These are phyloP conservation scores for Caenorhabditis becei DNA, from an alignment of 2,888 invertebrate genomes.

Conservation along the genomic window DNA sequence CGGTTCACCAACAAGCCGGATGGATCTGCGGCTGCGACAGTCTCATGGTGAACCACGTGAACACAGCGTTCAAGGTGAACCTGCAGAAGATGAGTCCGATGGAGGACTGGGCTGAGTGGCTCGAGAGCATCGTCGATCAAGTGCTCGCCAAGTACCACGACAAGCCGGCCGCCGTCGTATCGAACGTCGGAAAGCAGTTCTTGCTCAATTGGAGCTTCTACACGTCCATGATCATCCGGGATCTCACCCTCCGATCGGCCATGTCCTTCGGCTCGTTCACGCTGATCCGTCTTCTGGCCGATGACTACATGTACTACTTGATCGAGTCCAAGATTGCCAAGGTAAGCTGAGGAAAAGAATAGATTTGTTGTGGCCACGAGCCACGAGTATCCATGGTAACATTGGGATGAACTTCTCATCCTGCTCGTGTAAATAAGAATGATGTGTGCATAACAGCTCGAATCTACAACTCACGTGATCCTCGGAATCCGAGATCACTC, in stretches of 20 bases:
- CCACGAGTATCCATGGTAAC: background rate
- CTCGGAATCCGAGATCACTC: too few species aligned
- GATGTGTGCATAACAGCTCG: too few species aligned
- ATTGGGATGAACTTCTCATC: too few species aligned
- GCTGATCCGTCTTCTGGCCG: conserved; percentile 95
- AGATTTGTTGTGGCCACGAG: background rate
- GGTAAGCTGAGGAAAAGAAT: conserved; percentile 5
- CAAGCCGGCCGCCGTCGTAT: conserved; percentile 85
- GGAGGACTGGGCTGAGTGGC: conserved; percentile 98
- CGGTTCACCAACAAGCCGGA: conserved; percentile 92
- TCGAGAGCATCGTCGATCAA: conserved; percentile 93
- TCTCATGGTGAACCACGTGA: conserved; percentile 85
- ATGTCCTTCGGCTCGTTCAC: conserved; percentile 99
- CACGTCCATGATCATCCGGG: conserved; percentile 96
- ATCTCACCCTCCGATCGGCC: conserved; percentile 95
- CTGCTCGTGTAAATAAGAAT: too few species aligned
- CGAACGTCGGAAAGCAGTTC: conserved; percentile 92
- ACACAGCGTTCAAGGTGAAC: conserved; percentile 84
- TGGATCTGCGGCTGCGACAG: conserved; percentile 98
- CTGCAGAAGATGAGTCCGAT: conserved; percentile 90
- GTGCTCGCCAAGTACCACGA: conserved; percentile 92
- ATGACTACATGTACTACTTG: conserved; percentile 99
- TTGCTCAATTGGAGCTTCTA: conserved; percentile 99
- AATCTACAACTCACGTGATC: too few species aligned
- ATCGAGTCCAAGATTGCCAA: conserved; percentile 86